Conservation (phyloP, 2,888 invertebrate genomes). For the Epicampocera succincta region DNA sequence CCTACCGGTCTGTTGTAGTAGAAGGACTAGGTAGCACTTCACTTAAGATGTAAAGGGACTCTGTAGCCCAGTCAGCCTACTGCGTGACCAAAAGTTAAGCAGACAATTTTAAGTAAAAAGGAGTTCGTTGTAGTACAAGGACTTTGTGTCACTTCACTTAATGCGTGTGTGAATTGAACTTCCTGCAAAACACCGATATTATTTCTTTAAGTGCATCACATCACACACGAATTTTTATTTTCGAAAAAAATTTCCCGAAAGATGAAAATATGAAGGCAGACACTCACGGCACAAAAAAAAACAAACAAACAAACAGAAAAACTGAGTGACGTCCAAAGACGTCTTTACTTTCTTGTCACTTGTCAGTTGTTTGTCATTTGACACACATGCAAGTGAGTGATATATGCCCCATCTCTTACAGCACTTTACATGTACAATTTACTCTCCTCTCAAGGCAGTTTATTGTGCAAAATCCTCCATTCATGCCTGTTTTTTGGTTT, state of each 20-base stretch:
- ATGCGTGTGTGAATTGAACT: no score
- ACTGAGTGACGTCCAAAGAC: conserved; percentile 62
- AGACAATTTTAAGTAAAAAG: no score
- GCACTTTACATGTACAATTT: conserved; percentile 45
- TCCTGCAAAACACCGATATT: no score
- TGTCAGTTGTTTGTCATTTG: conserved; percentile 80
- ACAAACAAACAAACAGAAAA: conserved; percentile 19
- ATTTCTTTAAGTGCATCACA: conserved; percentile 18
- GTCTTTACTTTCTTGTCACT: conserved; percentile 78
- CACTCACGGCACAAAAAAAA: not conserved
- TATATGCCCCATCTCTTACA: conserved; percentile 76
- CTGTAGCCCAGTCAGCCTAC: no score
- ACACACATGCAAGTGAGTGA: conserved; percentile 79
- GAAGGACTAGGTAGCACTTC: no score
- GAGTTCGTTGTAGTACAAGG: no score
- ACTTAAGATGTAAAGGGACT: no score
- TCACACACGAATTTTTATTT: conserved; percentile 9
- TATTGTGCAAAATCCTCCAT: conserved; percentile 59
- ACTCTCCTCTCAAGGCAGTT: conserved; percentile 49
- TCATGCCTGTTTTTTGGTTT: conserved; percentile 53
- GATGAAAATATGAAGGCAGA: conserved; percentile 57
- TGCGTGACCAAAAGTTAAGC: no score
- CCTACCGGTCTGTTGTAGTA: no score
- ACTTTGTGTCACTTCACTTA: no score
- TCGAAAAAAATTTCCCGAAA: conserved; percentile 60